These are phyloP conservation scores for Drosophila truncata DNA, from an alignment of 1,140 invertebrate genomes.

Conservation along the genomic window DNA sequence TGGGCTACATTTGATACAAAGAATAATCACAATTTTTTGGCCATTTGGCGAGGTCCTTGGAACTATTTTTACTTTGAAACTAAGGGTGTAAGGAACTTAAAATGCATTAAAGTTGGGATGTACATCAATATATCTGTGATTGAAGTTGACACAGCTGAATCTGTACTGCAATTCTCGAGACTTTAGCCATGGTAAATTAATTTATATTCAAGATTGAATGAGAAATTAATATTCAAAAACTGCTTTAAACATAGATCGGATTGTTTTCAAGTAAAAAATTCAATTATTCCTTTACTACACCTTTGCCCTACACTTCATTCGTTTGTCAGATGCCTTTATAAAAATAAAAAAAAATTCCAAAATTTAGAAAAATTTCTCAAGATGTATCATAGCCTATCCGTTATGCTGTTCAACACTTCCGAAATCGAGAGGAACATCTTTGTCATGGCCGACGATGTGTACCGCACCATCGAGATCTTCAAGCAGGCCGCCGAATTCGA, in stretches of 20 bases:
- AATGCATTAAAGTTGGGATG: too few relatives aligned
- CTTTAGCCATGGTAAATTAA: too few relatives aligned
- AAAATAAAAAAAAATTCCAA: slow-evolving; percentile 1
- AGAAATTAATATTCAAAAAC: too few relatives aligned
- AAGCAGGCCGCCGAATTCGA: slow-evolving; percentile 28
- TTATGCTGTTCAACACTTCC: slow-evolving; percentile 13
- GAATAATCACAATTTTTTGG: not conserved
- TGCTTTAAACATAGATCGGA: too few relatives aligned
- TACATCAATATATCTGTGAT: not conserved
- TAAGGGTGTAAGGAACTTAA: not conserved
- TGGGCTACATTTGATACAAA: not conserved
- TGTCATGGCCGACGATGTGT: slow-evolving; percentile 57
- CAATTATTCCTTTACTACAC: too few relatives aligned
- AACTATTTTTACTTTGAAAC: not conserved
- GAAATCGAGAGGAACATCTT: slow-evolving; percentile 42
- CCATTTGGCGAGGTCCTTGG: not conserved
- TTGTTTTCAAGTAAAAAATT: too few relatives aligned
- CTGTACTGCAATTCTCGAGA: not conserved
- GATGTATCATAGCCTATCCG: slow-evolving; percentile 23
- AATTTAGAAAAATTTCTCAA: slow-evolving; percentile 12
- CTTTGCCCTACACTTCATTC: not conserved
- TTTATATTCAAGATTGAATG: too few relatives aligned
- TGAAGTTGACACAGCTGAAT: too few relatives aligned
- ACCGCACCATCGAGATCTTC: slow-evolving; percentile 25
- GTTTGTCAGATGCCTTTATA: slow-evolving; percentile 5